Conservation (phyloP, 30 jellyfish, hydroid and myxozoan species). For the Catostylus mosaicus region DNA sequence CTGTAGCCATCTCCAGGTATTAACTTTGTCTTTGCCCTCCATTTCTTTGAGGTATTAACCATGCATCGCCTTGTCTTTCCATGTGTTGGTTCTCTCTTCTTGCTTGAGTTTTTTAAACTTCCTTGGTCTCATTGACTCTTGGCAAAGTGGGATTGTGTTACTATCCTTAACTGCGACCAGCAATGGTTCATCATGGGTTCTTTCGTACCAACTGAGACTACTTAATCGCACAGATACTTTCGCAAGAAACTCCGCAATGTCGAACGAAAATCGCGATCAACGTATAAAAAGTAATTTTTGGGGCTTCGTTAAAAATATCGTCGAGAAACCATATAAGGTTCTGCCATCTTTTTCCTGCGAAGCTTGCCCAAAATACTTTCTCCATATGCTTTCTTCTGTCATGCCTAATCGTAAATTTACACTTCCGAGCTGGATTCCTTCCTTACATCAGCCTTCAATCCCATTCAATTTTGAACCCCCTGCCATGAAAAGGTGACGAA, state of each 20-base stretch:
- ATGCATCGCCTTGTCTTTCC: conserved; percentile 13
- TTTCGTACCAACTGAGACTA: conserved; percentile 31
- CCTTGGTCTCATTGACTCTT: neutral
- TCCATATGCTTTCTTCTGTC: neutral
- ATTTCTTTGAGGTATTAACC: conserved; percentile 9
- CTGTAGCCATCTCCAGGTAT: conserved; percentile 16
- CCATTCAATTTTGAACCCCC: neutral
- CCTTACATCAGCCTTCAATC: neutral
- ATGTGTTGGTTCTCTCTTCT: neutral
- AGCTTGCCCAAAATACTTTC: neutral
- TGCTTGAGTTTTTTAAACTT: neutral
- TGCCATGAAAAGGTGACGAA: neutral
- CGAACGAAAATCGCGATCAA: neutral
- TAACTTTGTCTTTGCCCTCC: conserved; percentile 1
- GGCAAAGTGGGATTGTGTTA: conserved; percentile 4
- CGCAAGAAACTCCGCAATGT: neutral
- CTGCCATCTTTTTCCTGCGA: conserved; percentile 1
- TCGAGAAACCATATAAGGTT: neutral
- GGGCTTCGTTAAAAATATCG: conserved; percentile 1
- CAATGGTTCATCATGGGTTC: conserved; percentile 1
- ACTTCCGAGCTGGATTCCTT: neutral
- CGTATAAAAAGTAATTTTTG: neutral
- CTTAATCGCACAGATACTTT: neutral
- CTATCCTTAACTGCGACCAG: conserved; percentile 20
- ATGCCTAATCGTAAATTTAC: neutral